Base-by-base conservation (phyloP, 2,888 invertebrate genomes). In the Gymnosoma rotundatum region DNA sequence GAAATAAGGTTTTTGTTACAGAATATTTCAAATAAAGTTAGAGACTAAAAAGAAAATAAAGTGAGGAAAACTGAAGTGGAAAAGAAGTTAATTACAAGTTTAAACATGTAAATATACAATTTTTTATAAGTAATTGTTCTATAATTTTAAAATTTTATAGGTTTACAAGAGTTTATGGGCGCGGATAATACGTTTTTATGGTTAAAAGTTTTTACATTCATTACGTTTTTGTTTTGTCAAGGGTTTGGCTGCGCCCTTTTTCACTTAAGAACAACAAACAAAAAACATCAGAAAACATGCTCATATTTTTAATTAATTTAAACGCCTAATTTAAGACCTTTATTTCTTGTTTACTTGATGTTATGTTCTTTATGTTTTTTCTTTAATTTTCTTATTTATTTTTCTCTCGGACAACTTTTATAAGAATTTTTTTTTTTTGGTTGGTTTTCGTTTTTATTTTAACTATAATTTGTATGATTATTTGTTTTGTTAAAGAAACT, bases 231-330 rank as follows among this genome's bases (percentile, higher is more conserved):
- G 36, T 42, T 50, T 52, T 38, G 61, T 73, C 12, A 63, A 54
- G 25, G 25, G 64, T 32, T 74, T 54, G 64, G 54, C 56, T 45
- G 32, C 61, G 18, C 63, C 32, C 25, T 56, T 45, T 14, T 52
- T 25, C n/a, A 8, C 18, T 10, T 52, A n/a, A 25, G 10, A 45
- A 14, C 1, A 48, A 48, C n/a, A n/a, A 48, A 56, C n/a, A 45
- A 8, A 32, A 32, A 32, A 8, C 32, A 6, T 5, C 32, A 5
- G 32, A 32, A 32, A 32, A 56, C 45, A 56, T 16, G 54, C 12
- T 66, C 20, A 75, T 60, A 67, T 21, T 48, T 67, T 67, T 60
- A 60, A 52, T 67, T 67, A 67, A 76, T 60, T 67, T 67, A 52
- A 67, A 76, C 60, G 67, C 60, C 38, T 60, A 58, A 76, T 76